Conservation (phyloP, 2,888 invertebrate genomes). For the Calameuta pallipes region DNA sequence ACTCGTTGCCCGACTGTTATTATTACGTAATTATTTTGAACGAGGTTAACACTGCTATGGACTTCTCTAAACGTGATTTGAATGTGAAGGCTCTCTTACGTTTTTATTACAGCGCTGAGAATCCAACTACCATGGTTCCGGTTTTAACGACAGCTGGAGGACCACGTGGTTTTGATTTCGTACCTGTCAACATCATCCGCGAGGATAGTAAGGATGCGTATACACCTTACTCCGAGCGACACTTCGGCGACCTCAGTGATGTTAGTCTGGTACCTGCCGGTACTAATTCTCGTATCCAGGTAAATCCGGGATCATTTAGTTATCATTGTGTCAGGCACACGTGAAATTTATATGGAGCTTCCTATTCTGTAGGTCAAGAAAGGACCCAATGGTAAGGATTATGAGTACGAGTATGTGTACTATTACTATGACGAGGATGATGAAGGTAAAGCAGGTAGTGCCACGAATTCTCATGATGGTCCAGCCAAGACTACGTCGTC, state of each 20-base stretch:
- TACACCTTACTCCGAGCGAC: constrained; percentile 48
- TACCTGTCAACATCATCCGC: constrained; percentile 62
- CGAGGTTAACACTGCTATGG: neutral
- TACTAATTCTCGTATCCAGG: constrained; percentile 60
- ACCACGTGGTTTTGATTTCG: constrained; percentile 55
- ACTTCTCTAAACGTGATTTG: neutral
- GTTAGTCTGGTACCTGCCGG: constrained; percentile 62
- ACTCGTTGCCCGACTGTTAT: neutral
- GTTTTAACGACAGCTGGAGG: constrained; percentile 58
- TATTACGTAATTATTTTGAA: constrained; percentile 7
- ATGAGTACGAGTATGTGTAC: constrained; percentile 92
- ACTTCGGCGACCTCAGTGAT: constrained; percentile 59
- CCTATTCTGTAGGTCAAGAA: constrained; percentile 81
- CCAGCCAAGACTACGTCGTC: constrained; percentile 68
- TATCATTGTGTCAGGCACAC: neutral
- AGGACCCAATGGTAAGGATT: constrained; percentile 89
- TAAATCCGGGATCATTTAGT: constrained; percentile 21
- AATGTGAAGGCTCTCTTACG: neutral
- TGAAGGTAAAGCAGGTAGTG: constrained; percentile 56
- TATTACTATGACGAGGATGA: constrained; percentile 91
- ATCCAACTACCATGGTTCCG: constrained; percentile 60
- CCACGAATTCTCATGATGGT: constrained; percentile 72
- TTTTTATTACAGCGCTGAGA: constrained; percentile 48
- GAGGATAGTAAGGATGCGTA: constrained; percentile 56
- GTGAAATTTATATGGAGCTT: constrained; percentile 65